Evolutionary conservation across 2,113 vertebrate genomes (phyloP).

Genomic region (Ochotona princeps): DNA sequence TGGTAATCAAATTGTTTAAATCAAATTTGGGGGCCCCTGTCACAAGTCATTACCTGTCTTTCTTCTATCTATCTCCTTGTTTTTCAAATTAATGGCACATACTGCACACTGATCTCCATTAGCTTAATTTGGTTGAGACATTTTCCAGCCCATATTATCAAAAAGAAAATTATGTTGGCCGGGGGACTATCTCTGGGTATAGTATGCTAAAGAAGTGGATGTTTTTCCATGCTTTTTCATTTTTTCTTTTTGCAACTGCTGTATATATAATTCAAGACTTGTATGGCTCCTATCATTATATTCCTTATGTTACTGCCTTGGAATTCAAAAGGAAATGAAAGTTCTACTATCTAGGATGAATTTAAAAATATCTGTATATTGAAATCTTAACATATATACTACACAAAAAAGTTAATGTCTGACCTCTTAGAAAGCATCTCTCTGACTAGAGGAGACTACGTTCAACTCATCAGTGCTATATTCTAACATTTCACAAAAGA

Average conservation of each 20-base stretch:
- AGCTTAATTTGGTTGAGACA: conserved; percentile 81
- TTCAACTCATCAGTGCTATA: neutral
- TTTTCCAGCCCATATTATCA: conserved; percentile 84
- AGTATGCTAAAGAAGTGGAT: conserved; percentile 66
- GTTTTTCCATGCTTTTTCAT: conserved; percentile 61
- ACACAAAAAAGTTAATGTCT: neutral
- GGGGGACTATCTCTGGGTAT: conserved; percentile 75
- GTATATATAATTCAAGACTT: neutral
- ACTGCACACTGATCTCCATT: conserved; percentile 83
- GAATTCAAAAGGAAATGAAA: neutral
- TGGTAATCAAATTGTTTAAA: conserved; percentile 89
- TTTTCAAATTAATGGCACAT: conserved; percentile 85
- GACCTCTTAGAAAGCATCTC: neutral
- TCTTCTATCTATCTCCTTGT: conserved; percentile 85
- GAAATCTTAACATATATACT: neutral
- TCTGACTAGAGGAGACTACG: neutral
- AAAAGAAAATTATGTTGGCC: conserved; percentile 78
- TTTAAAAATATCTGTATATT: conserved; percentile 40
- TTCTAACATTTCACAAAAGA: neutral
- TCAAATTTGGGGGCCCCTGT: conserved; percentile 87
- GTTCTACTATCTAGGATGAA: conserved; percentile 43
- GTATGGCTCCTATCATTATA: neutral
- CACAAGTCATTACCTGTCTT: conserved; percentile 90
- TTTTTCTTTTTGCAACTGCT: conserved; percentile 46
- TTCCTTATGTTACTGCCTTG: conserved; percentile 34